Conservation (phyloP, 2,797 vertebrate species). For the Channa striata region DNA sequence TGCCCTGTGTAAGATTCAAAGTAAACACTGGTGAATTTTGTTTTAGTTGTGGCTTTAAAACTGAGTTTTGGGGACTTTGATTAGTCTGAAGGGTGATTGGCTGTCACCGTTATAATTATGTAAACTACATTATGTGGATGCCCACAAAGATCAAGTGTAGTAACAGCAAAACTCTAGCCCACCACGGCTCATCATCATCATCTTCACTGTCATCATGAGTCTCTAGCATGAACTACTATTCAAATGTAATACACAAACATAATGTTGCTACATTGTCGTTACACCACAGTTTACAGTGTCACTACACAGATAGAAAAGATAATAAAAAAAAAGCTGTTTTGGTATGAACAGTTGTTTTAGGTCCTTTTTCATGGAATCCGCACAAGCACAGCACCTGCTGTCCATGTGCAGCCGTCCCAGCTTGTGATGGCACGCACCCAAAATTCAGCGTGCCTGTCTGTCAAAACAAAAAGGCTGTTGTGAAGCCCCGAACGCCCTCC, state of each 20-base stretch:
- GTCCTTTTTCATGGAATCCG: conserved; percentile 37
- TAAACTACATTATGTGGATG: conserved; percentile 25
- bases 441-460: conserved; percentile 31
- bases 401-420: conserved; percentile 26
- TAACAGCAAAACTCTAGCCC: conserved; percentile 56
- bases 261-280: conserved; percentile 66
- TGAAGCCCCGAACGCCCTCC: conserved; percentile 34
- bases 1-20: conserved; percentile 7
- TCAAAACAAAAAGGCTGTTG: conserved; percentile 26
- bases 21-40: conserved; percentile 20
- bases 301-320: conserved; percentile 78
- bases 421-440: conserved; percentile 6
- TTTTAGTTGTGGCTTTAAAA: conserved; percentile 17
- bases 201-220: conserved; percentile 13
- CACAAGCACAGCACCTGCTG: conserved; percentile 27
- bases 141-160: conserved; percentile 40
- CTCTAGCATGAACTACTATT: conserved; percentile 39
- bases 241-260: conserved; percentile 53
- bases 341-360: conserved; percentile 56
- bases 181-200: conserved; percentile 14
- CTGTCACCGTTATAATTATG: conserved; percentile 1
- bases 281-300: conserved; percentile 77
- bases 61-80: conserved; percentile 9
- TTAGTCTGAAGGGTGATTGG: conserved; percentile 20
- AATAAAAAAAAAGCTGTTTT: conserved; percentile 50